These are phyloP conservation scores for Furcula furcula DNA, from an alignment of 2,888 invertebrate genomes.

Conservation along the genomic window DNA sequence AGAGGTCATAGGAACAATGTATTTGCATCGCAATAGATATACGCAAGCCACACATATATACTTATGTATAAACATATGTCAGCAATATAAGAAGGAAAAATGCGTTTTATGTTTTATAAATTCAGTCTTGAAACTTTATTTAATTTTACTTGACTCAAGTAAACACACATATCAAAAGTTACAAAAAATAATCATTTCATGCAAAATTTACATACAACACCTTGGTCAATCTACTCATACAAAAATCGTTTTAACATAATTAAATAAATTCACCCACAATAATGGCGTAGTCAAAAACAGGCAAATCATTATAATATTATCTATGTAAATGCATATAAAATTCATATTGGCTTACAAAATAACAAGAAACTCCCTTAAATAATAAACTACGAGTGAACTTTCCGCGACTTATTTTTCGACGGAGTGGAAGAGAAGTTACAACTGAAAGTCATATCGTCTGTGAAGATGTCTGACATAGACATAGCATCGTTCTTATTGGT, in stretches of 20 bases:
- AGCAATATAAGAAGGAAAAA: slow-evolving; percentile 15
- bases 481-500: slow-evolving; percentile 58
- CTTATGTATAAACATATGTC: not conserved
- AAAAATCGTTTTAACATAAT: slow-evolving; percentile 42
- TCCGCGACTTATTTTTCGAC: slow-evolving; percentile 69
- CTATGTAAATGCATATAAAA: slow-evolving; percentile 60
- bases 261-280: slow-evolving; percentile 54
- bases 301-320: slow-evolving; percentile 36
- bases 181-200: slow-evolving; percentile 47
- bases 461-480: slow-evolving; percentile 72
- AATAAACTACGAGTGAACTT: slow-evolving; percentile 42
- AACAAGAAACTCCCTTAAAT: slow-evolving; percentile 13
- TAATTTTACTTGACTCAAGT: slow-evolving; percentile 53
- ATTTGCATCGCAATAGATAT: slow-evolving; percentile 29
- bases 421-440: slow-evolving; percentile 77
- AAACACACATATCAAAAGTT: slow-evolving; percentile 47
- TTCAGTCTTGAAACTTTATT: slow-evolving; percentile 57
- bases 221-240: slow-evolving; percentile 24
- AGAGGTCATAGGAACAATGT: slow-evolving; percentile 44
- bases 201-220: slow-evolving; percentile 48
- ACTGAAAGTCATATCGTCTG: slow-evolving; percentile 69
- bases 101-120: slow-evolving; percentile 13
- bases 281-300: slow-evolving; percentile 54
- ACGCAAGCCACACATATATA: slow-evolving; percentile 15
- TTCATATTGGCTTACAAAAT: slow-evolving; percentile 38